phyloP scores from a whole-genome alignment of 2,113 vertebrate genomes.

The Dendrocopos noguchii region DNA sequence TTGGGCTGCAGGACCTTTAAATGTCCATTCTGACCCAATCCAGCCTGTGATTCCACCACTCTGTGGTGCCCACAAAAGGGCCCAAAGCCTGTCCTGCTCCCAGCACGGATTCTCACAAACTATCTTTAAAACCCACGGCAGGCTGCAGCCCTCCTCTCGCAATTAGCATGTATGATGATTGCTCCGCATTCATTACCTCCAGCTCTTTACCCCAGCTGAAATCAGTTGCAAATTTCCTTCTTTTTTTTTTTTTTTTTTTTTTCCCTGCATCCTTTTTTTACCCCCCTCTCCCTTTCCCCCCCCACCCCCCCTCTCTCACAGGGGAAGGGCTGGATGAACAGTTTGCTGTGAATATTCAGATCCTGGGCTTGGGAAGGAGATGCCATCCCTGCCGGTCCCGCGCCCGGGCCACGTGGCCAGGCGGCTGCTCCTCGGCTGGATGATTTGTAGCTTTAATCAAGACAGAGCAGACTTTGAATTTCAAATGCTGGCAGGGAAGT shows the following conservation, averaged over 20 bases:
- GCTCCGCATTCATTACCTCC: not conserved
- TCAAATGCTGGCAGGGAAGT: not conserved
- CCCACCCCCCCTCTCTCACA: not conserved
- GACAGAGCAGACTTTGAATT: not conserved
- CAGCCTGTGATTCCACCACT: too few species aligned
- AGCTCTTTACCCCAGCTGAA: not conserved
- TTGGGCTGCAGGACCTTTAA: too few species aligned
- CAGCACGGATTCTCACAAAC: not conserved
- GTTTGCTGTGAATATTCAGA: not conserved
- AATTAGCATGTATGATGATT: conserved; percentile 1
- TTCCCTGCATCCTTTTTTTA: not conserved
- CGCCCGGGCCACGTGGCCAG: not conserved
- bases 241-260: not conserved
- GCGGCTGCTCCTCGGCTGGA: conserved; percentile 26
- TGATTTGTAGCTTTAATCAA: conserved; percentile 29
- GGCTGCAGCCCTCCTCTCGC: not conserved
- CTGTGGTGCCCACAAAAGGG: not conserved
- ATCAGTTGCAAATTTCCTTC: not conserved
- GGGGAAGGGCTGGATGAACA: not conserved
- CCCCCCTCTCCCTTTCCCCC: too few species aligned
- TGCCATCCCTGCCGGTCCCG: not conserved
- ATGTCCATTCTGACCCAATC: too few species aligned
- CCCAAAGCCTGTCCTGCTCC: not conserved
- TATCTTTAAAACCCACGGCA: not conserved
- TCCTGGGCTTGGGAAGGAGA: not conserved